Evolutionary conservation across 2,113 vertebrate genomes (phyloP), one percentile per base, ranked within the genome.

Genomic region (Terrapene triunguis): DNA sequence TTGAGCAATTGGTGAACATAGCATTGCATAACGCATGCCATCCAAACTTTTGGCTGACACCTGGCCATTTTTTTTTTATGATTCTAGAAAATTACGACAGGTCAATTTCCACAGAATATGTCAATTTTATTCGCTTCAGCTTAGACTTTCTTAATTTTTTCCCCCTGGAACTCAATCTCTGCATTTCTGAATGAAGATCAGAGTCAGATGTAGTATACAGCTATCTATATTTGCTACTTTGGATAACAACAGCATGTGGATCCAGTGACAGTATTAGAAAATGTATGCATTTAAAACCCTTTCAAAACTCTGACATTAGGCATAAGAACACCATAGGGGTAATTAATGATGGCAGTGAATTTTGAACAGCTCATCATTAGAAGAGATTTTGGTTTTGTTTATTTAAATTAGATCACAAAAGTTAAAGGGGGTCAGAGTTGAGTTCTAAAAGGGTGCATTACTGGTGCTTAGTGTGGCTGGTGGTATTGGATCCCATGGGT

Each of bases 231-330:
- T 93, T 95, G 4, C 4, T 65, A 27, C 76, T 88, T 93, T 96
- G 82, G 27, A 91, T 86, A 82, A 35, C 55, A 47, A 88, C 9
- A 55, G 7, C 44, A 11, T 93, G 25, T 79, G 95, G 80, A 88
- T 51, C 83, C 53, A 86, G 48, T 87, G 95, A 97, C 89, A 97
- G 93, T 83, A 94, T 91, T 97, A 93, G 96, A 94, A 97, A 91
- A 95, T 93, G 82, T 85, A 13, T 79, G 74, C 76, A 88, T 95
- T 93, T 95, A 88, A 90, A 97, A 98, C 98, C 97, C 98, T 99
- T 99, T 98, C 96, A 98, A 98, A 99, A 98, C 95, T 89, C 95
- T 44, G 42, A 62, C 38, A 50, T 47, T 89, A 96, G 55, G 25
- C 80, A 80, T 62, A 84, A 95, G 19, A 92, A 38, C 13, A 96